Percentiles rank a stretch among this genome's conserved stretches.
Conservation (phyloP, 2,888 invertebrate species). For the Chrysolina haemoptera region DNA sequence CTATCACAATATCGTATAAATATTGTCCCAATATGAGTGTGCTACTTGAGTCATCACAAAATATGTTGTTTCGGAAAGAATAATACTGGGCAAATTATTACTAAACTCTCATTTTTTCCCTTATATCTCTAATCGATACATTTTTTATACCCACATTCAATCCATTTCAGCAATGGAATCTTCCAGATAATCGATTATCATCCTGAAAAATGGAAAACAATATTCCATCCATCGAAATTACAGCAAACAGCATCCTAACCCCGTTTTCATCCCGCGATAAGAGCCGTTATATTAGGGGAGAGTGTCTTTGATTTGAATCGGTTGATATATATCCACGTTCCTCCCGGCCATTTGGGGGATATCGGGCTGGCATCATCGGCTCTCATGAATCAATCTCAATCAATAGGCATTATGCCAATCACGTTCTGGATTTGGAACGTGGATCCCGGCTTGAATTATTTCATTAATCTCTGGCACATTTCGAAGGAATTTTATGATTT, state of each 20-base stretch:
- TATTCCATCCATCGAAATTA: slow-evolving; percentile 34
- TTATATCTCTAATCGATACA: not conserved
- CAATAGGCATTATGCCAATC: slow-evolving; percentile 56
- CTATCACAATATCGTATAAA: no score
- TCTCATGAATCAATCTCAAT: slow-evolving; percentile 57
- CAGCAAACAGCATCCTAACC: slow-evolving; percentile 31
- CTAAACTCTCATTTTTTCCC: no score
- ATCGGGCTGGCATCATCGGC: slow-evolving; percentile 51
- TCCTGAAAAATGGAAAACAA: slow-evolving; percentile 28
- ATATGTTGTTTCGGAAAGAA: no score
- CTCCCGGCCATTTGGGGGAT: slow-evolving; percentile 36
- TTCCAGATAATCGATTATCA: not conserved
- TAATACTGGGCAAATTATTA: no score
- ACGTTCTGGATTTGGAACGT: slow-evolving; percentile 52
- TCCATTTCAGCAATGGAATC: not conserved
- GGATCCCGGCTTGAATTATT: slow-evolving; percentile 45
- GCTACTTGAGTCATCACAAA: no score
- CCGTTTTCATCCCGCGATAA: slow-evolving; percentile 14
- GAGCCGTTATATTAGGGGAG: slow-evolving; percentile 2
- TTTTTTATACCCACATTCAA: not conserved
- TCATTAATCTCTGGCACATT: slow-evolving; percentile 52
- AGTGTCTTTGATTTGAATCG: slow-evolving; percentile 21
- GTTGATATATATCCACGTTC: slow-evolving; percentile 18
- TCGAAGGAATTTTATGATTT: slow-evolving; percentile 47
- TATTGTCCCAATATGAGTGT: no score